Evolutionary conservation across 2,888 invertebrate genomes (phyloP), one percentile per base, ranked within the genome.

Genomic region (Ormyrus rosae): DNA sequence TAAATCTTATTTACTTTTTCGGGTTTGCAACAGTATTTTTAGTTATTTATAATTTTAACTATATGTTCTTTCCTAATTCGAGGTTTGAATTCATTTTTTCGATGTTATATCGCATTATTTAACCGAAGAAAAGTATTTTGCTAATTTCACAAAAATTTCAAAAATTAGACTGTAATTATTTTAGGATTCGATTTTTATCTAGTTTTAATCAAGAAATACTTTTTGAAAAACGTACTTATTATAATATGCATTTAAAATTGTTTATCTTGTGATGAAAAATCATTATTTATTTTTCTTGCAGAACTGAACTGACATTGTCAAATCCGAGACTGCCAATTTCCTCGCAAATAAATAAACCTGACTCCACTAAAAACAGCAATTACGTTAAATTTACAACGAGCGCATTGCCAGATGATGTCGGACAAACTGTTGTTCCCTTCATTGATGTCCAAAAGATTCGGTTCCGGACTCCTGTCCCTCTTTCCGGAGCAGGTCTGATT

Each of bases 371-470:
- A 5, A 50, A 61, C 4, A 34, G 34, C 53, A 45, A 60, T 6
- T 61, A 13, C n/a, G n/a, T 76, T 8, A 10, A 55, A 8, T 76
- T 76, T 55, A 63, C 69, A 10, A 69, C 4, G 7, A 63, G 61
- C 50, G 61, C 68, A 2, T 19, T 76, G 13, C 55, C 63, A 19
- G 9, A 10, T 6, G 69, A 76, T 56, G 13, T 56, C 9, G 69
- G 69, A 13, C 76, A 76, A 63, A 63, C 8, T 55, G 56, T 63
- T 5, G 69, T 76, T 55, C 76, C 76, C 11, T 76, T 69, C 69
- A 48, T 69, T 11, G 76, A 76, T 10, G n/a, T 69, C 5, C 68
- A 55, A 11, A 10, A 4, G 7, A 7, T 76, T 9, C 11, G 13
- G 5, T 34, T 69, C 0, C 8, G 9, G 0, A 55, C 61, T 34